Conservation (phyloP, 2,888 invertebrate genomes). For the Podotricha telesiphe region DNA sequence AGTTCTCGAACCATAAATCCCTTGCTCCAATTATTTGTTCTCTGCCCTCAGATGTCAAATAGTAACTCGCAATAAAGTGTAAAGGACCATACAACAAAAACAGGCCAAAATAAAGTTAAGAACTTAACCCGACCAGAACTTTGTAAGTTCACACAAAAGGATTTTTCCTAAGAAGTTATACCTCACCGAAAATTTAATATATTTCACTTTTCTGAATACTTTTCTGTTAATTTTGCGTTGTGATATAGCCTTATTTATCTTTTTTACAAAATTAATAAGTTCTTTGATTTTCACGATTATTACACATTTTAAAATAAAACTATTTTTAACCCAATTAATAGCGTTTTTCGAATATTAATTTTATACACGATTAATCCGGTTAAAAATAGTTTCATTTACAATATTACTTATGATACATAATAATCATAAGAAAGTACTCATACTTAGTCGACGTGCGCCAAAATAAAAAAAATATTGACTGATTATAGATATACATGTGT, state of each 20-base stretch:
- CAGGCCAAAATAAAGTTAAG: conserved; percentile 25
- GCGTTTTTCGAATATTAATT: too few species aligned
- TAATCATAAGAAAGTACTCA: too few species aligned
- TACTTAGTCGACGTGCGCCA: too few species aligned
- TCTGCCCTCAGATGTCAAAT: conserved; percentile 55
- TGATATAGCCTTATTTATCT: not conserved
- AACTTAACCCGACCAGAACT: not conserved
- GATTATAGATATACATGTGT: too few species aligned
- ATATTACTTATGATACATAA: too few species aligned
- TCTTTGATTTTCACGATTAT: too few species aligned
- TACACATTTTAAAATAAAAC: too few species aligned
- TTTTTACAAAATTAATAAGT: too few species aligned
- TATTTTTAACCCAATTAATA: too few species aligned
- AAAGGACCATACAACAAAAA: conserved; percentile 30
- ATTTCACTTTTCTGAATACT: conserved; percentile 1
- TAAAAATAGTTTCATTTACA: too few species aligned
- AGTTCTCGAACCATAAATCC: conserved; percentile 74
- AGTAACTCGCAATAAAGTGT: conserved; percentile 52
- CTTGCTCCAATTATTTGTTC: conserved; percentile 74
- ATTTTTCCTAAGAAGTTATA: conserved; percentile 3
- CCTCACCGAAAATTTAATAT: not conserved
- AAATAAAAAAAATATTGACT: too few species aligned
- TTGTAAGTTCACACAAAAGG: conserved; percentile 7
- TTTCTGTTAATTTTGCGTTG: not conserved
- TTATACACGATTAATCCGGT: too few species aligned